Evolutionary conservation across 1,140 invertebrate species (phyloP), one percentile per base, ranked within the genome.

Genomic region (Chelonus insularis): DNA sequence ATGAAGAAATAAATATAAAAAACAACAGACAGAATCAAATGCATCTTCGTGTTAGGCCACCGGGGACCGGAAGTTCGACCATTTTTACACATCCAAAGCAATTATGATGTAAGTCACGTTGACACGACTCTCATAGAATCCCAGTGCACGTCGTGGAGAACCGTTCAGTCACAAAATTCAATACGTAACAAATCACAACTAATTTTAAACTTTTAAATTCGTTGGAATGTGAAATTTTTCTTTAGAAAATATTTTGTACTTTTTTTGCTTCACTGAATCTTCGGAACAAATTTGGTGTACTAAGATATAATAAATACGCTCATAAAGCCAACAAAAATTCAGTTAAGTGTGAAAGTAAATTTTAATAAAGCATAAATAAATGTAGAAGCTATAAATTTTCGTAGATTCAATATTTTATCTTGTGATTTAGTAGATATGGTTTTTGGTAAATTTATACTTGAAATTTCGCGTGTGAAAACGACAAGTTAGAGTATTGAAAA

Each of bases 21-120:
- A 51, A 43, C 11, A 21, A n/a, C 11, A 21, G 47, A 43, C 18
- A 51, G 50, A 45, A 51, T 41, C 51, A 47, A 23, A 57, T 51
- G 52, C 60, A 62, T 57, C 56, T 62, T 51, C 45, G 56, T 61
- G 50, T 55, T 34, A 29, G 43, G 45, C 36, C 47, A 34, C 16
- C 48, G 12, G 12, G n/a, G 11, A 55, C 58, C 61, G 66, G 66
- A 70, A 70, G 54, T 61, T 47, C 62, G 39, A 52, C 36, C 62
- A 64, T 65, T 65, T 70, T 68, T 64, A 50, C 47, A 50, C 47
- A 20, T 29, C 41, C 8, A 45, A 12, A 14, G 4, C 11, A 50
- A 50, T 50, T 50, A 50, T 29, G 47, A 50, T 50, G 18, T 20
- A 18, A 23, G 47, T 50, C 41, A 45, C 41, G 47, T 50, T 50